Conservation (phyloP, 2,797 vertebrate species). For the Agapornis canus region DNA sequence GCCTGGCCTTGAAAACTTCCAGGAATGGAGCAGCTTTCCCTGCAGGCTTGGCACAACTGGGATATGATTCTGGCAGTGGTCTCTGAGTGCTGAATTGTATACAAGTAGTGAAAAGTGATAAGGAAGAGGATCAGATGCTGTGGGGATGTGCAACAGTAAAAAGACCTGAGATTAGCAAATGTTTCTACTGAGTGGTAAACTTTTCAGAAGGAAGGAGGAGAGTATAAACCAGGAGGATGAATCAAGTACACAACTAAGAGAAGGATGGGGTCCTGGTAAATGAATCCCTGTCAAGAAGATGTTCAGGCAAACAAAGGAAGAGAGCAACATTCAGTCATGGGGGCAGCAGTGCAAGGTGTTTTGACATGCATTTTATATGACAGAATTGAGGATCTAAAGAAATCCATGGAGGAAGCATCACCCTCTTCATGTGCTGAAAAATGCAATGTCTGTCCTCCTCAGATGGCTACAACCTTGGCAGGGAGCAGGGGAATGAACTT, state of each 20-base stretch:
- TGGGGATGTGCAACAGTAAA: neutral
- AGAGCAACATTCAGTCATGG: accelerated
- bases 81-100: neutral
- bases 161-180: neutral
- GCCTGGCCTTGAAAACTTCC: neutral
- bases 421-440: neutral
- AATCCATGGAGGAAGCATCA: neutral
- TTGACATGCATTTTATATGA: neutral
- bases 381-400: neutral
- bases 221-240: neutral
- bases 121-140: neutral
- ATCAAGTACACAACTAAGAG: neutral
- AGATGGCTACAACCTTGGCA: neutral
- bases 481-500: neutral
- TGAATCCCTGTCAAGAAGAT: neutral
- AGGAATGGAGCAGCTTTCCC: neutral
- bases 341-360: neutral
- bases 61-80: neutral
- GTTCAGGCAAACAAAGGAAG: neutral
- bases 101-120: neutral
- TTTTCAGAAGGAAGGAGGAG: neutral
- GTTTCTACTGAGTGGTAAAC: neutral
- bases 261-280: neutral
- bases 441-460: neutral
- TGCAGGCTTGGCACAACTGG: neutral